Percentiles rank a stretch among this genome's conserved stretches.
These are phyloP conservation scores for Characodon lateralis DNA, from an alignment of 2,797 vertebrate genomes.

Conservation along the genomic window DNA sequence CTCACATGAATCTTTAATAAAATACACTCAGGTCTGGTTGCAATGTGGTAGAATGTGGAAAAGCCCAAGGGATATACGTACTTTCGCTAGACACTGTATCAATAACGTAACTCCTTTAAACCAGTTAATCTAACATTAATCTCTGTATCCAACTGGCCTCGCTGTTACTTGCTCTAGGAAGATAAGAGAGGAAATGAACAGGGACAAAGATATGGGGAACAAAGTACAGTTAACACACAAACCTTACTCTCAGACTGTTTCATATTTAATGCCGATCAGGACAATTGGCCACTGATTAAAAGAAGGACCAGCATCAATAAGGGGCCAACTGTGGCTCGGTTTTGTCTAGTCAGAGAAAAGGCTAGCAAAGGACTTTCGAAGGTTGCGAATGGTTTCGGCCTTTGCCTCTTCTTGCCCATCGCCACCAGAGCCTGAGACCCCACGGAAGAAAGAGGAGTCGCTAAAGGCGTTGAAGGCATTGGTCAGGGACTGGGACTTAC, in stretches of 20 bases:
- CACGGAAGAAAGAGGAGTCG: slow-evolving; percentile 88
- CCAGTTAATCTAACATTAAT: slow-evolving; percentile 41
- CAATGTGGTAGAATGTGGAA: neutral
- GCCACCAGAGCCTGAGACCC: slow-evolving; percentile 67
- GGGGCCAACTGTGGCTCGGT: slow-evolving; percentile 20
- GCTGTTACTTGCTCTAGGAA: slow-evolving; percentile 73
- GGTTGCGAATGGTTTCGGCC: slow-evolving; percentile 96
- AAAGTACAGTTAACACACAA: slow-evolving; percentile 79
- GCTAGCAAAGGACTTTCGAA: slow-evolving; percentile 98
- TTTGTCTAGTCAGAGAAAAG: slow-evolving; percentile 92
- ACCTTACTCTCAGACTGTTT: slow-evolving; percentile 78
- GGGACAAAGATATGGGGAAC: slow-evolving; percentile 62
- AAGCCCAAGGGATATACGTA: neutral
- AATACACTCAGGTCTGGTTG: neutral
- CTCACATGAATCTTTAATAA: neutral
- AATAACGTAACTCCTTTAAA: slow-evolving; percentile 74
- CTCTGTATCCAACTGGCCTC: slow-evolving; percentile 76
- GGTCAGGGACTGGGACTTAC: slow-evolving; percentile 98
- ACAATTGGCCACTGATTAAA: slow-evolving; percentile 61
- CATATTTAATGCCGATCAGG: slow-evolving; percentile 74
- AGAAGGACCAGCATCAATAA: slow-evolving; percentile 31
- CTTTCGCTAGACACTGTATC: slow-evolving; percentile 24
- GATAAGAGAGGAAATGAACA: slow-evolving; percentile 49
- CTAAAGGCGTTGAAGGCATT: slow-evolving; percentile 95
- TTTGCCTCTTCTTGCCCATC: slow-evolving; percentile 92